phyloP scores from a whole-genome alignment of 1,140 invertebrate genomes.

The Heterodera schachtii region DNA sequence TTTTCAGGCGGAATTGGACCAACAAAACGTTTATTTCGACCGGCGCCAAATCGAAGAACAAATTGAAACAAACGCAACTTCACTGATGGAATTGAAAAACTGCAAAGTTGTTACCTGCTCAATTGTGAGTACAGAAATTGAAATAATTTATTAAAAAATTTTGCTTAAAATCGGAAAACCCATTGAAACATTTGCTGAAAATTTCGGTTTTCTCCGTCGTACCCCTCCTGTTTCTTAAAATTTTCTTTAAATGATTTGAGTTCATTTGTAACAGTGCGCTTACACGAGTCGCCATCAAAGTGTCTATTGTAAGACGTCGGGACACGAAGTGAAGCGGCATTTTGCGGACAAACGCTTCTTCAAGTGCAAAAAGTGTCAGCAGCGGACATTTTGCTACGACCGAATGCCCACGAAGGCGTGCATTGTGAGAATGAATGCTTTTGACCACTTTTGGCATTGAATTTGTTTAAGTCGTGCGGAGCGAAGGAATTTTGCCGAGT shows the following conservation, averaged over 20 bases:
- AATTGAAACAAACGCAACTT: conserved; percentile 40
- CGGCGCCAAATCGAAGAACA: conserved; percentile 47
- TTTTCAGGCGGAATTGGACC: conserved; percentile 29
- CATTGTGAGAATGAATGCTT: conserved; percentile 29
- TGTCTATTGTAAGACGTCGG: conserved; percentile 21
- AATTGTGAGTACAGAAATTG: conserved; percentile 28
- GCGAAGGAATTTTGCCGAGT: conserved; percentile 51
- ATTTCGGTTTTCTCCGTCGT: not conserved
- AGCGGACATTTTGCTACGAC: conserved; percentile 38
- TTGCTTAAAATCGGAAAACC: no score
- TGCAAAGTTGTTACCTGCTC: conserved; percentile 50
- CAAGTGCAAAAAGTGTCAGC: conserved; percentile 47
- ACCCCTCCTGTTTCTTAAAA: not conserved
- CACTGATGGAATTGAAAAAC: conserved; percentile 52
- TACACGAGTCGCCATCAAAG: conserved; percentile 45
- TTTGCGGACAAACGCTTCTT: conserved; percentile 50
- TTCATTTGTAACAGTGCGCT: conserved; percentile 29
- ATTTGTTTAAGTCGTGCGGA: conserved; percentile 36
- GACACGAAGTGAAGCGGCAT: conserved; percentile 45
- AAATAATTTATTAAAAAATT: conserved; percentile 4
- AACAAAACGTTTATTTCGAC: conserved; percentile 44
- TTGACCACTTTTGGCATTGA: not conserved
- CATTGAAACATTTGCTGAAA: not conserved
- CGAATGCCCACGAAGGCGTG: conserved; percentile 52
- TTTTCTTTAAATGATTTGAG: not conserved